Base-by-base conservation (phyloP, 2,888 invertebrate species). In the Cryptophagus acutangulus region DNA sequence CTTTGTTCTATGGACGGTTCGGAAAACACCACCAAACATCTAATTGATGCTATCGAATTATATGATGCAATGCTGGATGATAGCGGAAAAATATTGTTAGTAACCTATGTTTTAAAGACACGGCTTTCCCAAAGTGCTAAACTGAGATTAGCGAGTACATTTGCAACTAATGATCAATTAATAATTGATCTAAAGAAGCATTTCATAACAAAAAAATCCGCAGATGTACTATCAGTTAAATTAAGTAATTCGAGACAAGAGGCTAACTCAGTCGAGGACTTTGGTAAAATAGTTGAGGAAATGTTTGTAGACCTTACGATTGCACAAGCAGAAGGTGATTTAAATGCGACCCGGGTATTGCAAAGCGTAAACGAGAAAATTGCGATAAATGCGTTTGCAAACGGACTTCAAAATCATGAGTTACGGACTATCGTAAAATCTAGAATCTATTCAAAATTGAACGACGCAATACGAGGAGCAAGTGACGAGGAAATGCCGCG, bases 71-170 rank as follows among this genome's bases (percentile, higher is more conserved):
- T 49, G n/a, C 30, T 53, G 33, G 40, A 52, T 36, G 31, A 35
- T 25, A 35, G 35, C 2, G 46, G 52, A 8, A 52, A 55, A 42
- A 38, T 36, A 36, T 36, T 46, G 13, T 25, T 51, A 26, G 47
- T 40, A 13, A 49, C 36, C 12, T 53, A 41, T 41, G 38, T 53
- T 31, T 36, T 50, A 13, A 49, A 54, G 9, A 20, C 20, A 6
- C 6, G 20, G 9, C 9, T 20, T 8, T 20, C 20, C 9, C 20
- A 20, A 9, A 20, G 20, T 9, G 20, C 20, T 6, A 20, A 20
- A 20, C 6, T 20, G 6, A 20, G 20, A 20, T 9, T 20, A 6
- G 9, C 6, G 20, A 20, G 6, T 20, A 20, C 20, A 8, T 20
- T 8, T 20, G 6, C 6, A 20, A 20, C 20, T 8, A 20, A 20